A percentile compares a stretch with the other conserved stretches of the same genome.
These are phyloP conservation scores for Drosophila trichaetosa DNA, from an alignment of 2,888 invertebrate genomes.

Conservation along the genomic window DNA sequence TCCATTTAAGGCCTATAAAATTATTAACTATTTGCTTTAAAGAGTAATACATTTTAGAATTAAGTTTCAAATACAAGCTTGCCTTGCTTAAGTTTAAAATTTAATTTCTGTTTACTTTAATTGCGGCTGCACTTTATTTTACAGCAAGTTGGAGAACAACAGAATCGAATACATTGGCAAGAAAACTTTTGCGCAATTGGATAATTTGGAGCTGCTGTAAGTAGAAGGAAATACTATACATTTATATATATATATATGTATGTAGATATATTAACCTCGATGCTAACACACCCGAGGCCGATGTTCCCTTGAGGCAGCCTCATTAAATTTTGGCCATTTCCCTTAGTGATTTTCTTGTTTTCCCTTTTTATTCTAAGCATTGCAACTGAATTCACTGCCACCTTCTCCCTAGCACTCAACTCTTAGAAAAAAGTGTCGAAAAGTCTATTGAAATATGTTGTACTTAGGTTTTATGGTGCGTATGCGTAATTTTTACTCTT, in stretches of 20 bases:
- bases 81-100: constrained; percentile 1
- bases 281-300: constrained; percentile 8
- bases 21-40: background rate
- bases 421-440: constrained; percentile 65
- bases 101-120: constrained; percentile 9
- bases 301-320: constrained; percentile 9
- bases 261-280: background rate
- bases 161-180: constrained; percentile 85
- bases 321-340: constrained; percentile 44
- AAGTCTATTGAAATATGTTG: constrained; percentile 79
- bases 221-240: constrained; percentile 66
- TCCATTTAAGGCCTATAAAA: background rate
- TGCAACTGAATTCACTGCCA: background rate
- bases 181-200: constrained; percentile 85
- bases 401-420: background rate
- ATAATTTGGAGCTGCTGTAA: constrained; percentile 86
- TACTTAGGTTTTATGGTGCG: constrained; percentile 79
- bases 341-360: constrained; percentile 31
- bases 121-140: constrained; percentile 53
- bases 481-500: constrained; percentile 80
- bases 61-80: background rate
- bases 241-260: background rate
- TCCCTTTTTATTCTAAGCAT: constrained; percentile 34
- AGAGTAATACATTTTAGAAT: background rate
- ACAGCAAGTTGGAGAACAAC: constrained; percentile 85